Conservation (phyloP, 2,888 invertebrate species). For the Microdon myrmicae region DNA sequence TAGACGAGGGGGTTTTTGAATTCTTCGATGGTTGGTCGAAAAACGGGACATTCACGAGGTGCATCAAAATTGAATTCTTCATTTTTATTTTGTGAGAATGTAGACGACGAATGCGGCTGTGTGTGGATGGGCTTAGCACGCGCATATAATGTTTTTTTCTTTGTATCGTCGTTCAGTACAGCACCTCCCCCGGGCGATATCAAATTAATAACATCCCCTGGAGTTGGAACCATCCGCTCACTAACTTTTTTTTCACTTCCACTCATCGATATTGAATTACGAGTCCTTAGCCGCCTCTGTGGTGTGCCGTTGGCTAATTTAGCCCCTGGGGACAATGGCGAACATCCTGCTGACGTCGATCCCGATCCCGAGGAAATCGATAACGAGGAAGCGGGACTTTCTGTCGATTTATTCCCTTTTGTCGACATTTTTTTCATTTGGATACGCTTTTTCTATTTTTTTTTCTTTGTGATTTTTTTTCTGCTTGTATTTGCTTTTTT, state of each 20-base stretch:
- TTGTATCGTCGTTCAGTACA: constrained; percentile 21
- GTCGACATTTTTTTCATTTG: constrained; percentile 50
- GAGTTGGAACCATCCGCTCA: constrained; percentile 23
- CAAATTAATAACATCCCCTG: constrained; percentile 24
- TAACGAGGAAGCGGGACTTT: constrained; percentile 33
- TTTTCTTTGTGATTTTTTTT: constrained; percentile 14
- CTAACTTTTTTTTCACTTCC: constrained; percentile 41
- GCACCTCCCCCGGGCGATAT: constrained; percentile 21
- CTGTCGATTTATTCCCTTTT: constrained; percentile 40
- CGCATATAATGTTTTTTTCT: constrained; percentile 25
- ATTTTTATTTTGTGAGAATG: constrained; percentile 69
- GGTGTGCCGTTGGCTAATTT: constrained; percentile 41
- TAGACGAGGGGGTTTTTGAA: constrained; percentile 96
- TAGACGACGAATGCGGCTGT: constrained; percentile 64
- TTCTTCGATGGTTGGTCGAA: constrained; percentile 93
- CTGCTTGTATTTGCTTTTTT: neutral
- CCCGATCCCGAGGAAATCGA: constrained; percentile 11
- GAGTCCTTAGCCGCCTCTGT: constrained; percentile 36
- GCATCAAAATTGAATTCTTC: constrained; percentile 81
- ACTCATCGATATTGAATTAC: constrained; percentile 38
- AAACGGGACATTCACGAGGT: constrained; percentile 96
- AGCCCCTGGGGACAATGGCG: constrained; percentile 23
- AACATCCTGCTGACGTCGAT: constrained; percentile 27
- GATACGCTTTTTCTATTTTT: constrained; percentile 13
- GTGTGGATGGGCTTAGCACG: constrained; percentile 54